Base-by-base conservation (phyloP, 2,113 vertebrate genomes). In the Festucalex cinctus region DNA sequence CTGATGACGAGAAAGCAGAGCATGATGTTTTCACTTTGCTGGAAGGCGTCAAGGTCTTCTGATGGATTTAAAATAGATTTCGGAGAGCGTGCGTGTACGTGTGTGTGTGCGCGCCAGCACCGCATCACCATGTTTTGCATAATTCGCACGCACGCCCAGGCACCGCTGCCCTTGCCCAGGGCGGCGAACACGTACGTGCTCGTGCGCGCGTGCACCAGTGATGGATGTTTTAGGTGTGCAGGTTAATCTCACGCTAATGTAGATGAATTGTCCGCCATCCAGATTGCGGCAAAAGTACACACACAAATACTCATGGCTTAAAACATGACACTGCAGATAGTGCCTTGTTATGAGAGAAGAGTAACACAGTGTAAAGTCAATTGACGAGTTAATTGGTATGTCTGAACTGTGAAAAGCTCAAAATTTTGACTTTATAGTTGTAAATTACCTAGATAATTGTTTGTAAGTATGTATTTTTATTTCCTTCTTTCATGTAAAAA, bases 201-300 rank as follows among this genome's bases (percentile, higher is more conserved):
- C 32, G 36, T 65, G 51, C 37, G 37, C 44, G 66, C 35, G 66
- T 67, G 68, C 0, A 53, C 37, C 6, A 28, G 71, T 89, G 88
- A 87, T 88, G 80, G 83, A 88, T 88, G 86, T 63, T 63, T 74
- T 73, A 77, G 88, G 88, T 84, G 77, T 87, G 80, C 76, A 75
- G 83, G 86, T 88, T 89, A 87, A 87, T 88, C 82, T 89, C 77
- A 72, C 73, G 68, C 74, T 89, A 88, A 89, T 89, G 83, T 88
- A 85, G 88, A 89, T 84, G 74, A 89, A 89, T 88, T 78, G 83
- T 84, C 71, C 76, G 48, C 53, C 68, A 69, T 43, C 65, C 73
- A 69, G 57, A 71, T 84, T 81, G 69, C 71, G 79, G 63, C 82
- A 75, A 84, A 84, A 63, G 76, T 63, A 48, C 68, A 16, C 51